A percentile compares a stretch with the other conserved stretches of the same genome.
Evolutionary conservation across 2,888 invertebrate genomes (phyloP).

Genomic region (Stenoptilia bipunctidactyla): DNA sequence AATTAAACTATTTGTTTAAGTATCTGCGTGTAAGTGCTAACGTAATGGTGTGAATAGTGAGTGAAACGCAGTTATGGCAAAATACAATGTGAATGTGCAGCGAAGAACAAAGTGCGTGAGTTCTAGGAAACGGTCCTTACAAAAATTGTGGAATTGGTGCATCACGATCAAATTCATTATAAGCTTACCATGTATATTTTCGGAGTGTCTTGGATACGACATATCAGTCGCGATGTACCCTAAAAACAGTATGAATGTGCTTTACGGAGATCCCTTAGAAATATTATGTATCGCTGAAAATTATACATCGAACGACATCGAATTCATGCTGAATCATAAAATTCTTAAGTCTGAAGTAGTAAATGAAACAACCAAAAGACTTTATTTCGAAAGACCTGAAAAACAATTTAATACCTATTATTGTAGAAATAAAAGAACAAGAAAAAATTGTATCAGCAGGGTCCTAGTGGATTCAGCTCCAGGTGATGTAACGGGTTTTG

Average conservation of each 20-base stretch:
- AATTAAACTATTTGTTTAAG: constrained; percentile 12
- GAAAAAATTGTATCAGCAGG: constrained; percentile 33
- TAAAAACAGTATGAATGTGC: constrained; percentile 67
- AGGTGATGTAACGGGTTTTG: constrained; percentile 75
- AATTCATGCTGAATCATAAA: constrained; percentile 36
- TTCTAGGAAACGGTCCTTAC: constrained; percentile 28
- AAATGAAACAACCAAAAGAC: constrained; percentile 74
- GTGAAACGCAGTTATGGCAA: constrained; percentile 40
- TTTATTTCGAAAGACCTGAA: constrained; percentile 67
- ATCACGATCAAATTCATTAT: constrained; percentile 36
- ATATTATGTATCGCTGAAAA: constrained; percentile 70
- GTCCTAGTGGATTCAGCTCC: constrained; percentile 70
- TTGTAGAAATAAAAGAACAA: constrained; percentile 52
- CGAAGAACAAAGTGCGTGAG: constrained; percentile 39
- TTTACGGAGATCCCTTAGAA: constrained; percentile 72
- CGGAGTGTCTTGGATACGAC: constrained; percentile 24
- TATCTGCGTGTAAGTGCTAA: not conserved
- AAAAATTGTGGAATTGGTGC: constrained; percentile 49
- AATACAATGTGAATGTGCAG: constrained; percentile 28
- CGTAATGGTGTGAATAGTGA: constrained; percentile 45
- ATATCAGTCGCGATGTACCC: constrained; percentile 58
- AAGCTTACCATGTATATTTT: constrained; percentile 45
- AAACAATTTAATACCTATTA: constrained; percentile 64
- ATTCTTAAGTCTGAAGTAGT: constrained; percentile 51
- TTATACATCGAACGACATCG: constrained; percentile 46